Evolutionary conservation across 2,888 invertebrate species (phyloP).

Genomic region (Cantharis nigra): DNA sequence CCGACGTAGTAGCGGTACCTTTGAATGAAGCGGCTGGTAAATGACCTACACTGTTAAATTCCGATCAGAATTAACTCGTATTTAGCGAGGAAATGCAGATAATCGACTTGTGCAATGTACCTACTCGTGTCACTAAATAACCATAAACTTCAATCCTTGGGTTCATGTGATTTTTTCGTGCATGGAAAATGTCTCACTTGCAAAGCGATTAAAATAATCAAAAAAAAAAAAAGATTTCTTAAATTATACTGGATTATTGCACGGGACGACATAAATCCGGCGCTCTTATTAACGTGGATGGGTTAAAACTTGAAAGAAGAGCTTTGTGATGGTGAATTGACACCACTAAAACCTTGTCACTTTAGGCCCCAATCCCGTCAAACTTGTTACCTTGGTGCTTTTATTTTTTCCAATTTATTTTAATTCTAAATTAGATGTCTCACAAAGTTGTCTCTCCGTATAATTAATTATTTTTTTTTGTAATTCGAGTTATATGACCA

Average conservation of each 20-base stretch:
- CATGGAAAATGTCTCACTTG: neutral
- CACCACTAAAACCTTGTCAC: constrained; percentile 34
- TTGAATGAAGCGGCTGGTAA: constrained; percentile 27
- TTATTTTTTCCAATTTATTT: constrained; percentile 28
- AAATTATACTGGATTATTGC: neutral
- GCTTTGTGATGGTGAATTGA: constrained; percentile 28
- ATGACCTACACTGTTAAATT: constrained; percentile 27
- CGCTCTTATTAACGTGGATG: constrained; percentile 10
- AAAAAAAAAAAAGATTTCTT: neutral
- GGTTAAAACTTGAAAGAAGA: constrained; percentile 11
- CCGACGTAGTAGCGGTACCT: constrained; percentile 32
- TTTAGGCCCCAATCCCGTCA: constrained; percentile 27
- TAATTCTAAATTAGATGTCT: constrained; percentile 30
- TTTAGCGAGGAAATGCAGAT: constrained; percentile 15
- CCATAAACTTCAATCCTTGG: neutral
- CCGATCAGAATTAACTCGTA: neutral
- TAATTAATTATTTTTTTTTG: constrained; percentile 30
- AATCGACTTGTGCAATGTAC: constrained; percentile 6
- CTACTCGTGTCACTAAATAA: neutral
- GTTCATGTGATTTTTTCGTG: neutral
- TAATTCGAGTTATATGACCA: constrained; percentile 25
- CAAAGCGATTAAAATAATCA: neutral
- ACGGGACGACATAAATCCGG: constrained; percentile 9
- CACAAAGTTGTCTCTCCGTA: constrained; percentile 26
- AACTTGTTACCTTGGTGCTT: constrained; percentile 28